Percentiles rank a stretch among this genome's conserved stretches.
Conservation (phyloP, 1,140 invertebrate species). For the Drosophila nannoptera region DNA sequence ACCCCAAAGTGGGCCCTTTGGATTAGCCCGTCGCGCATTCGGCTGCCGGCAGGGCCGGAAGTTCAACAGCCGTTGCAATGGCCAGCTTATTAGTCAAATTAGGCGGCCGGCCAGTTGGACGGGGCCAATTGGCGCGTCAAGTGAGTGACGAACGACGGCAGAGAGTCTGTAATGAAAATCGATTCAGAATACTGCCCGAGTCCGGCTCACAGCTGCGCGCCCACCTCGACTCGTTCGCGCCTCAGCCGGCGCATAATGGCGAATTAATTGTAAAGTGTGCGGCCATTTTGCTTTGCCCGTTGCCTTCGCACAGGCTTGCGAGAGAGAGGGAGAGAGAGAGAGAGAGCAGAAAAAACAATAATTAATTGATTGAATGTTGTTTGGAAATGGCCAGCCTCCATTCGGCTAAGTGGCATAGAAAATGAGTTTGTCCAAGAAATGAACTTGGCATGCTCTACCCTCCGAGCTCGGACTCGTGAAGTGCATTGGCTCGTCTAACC, state of each 20-base stretch:
- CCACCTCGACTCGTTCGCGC: conserved; percentile 1
- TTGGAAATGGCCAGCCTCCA: conserved; percentile 48
- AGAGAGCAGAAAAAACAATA: conserved; percentile 72
- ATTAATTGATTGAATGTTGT: conserved; percentile 75
- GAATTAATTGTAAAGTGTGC: conserved; percentile 76
- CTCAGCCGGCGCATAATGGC: conserved; percentile 52
- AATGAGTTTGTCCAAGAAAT: conserved; percentile 69
- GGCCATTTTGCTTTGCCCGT: conserved; percentile 70
- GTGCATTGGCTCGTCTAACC: too few species aligned
- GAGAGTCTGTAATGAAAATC: conserved; percentile 71
- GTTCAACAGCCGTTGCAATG: conserved; percentile 75
- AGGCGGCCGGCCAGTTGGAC: conserved; percentile 55
- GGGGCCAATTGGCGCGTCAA: conserved; percentile 73
- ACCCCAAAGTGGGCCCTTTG: conserved; percentile 60
- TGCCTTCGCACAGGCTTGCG: conserved; percentile 48
- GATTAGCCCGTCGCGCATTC: conserved; percentile 31
- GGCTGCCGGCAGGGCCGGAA: conserved; percentile 47
- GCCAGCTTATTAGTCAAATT: conserved; percentile 75
- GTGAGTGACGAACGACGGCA: conserved; percentile 60
- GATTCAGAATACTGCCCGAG: conserved; percentile 63
- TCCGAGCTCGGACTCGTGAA: too few species aligned
- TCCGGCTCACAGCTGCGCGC: conserved; percentile 1
- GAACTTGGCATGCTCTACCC: conserved; percentile 48
- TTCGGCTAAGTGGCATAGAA: conserved; percentile 68
- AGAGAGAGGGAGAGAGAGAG: conserved; percentile 65